These are phyloP conservation scores for Nomia melanderi DNA, from an alignment of 1,140 invertebrate species.

Conservation along the genomic window DNA sequence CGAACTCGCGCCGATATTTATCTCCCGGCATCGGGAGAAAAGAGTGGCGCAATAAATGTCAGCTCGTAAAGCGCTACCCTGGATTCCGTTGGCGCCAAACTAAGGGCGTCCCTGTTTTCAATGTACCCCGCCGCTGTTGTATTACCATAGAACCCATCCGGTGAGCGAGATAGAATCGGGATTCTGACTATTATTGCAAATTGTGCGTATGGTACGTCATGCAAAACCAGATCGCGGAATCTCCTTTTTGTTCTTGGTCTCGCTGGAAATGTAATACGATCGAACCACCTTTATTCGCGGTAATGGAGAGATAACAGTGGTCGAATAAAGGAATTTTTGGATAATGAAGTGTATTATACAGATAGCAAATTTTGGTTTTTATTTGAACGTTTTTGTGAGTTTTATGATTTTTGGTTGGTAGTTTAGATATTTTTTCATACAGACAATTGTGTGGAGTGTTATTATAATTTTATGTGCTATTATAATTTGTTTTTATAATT, in stretches of 20 bases:
- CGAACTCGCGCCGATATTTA: constrained; percentile 65
- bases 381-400: too few species aligned
- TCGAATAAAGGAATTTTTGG: too few species aligned
- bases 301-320: too few species aligned
- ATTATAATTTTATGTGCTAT: too few species aligned
- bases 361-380: too few species aligned
- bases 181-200: background rate
- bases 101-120: constrained; percentile 22
- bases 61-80: constrained; percentile 24
- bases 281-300: too few species aligned
- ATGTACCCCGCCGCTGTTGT: constrained; percentile 4
- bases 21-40: constrained; percentile 56
- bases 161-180: background rate
- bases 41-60: constrained; percentile 65
- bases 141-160: constrained; percentile 5
- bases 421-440: too few species aligned
- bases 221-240: background rate
- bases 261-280: too few species aligned
- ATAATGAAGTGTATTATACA: too few species aligned
- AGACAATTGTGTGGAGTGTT: too few species aligned
- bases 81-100: constrained; percentile 19
- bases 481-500: too few species aligned
- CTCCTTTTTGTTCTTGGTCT: background rate
- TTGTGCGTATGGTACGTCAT: background rate
- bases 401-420: too few species aligned